These are phyloP conservation scores for Parasteatoda tepidariorum DNA, from an alignment of 1,140 invertebrate species.

Conservation along the genomic window DNA sequence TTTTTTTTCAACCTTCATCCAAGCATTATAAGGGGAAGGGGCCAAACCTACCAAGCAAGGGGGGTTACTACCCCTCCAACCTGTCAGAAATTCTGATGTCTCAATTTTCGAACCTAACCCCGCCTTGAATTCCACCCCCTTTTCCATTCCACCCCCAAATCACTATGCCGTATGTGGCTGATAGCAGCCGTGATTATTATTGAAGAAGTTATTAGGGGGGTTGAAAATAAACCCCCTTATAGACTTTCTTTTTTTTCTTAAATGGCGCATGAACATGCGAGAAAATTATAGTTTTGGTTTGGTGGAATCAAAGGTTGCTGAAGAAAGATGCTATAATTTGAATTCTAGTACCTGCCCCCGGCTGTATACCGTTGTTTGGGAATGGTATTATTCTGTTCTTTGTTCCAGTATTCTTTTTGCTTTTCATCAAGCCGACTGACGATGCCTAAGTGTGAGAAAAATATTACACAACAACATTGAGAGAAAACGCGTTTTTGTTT, in stretches of 20 bases:
- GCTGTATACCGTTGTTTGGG: not conserved
- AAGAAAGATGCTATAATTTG: not conserved
- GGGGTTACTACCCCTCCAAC: constrained; percentile 10
- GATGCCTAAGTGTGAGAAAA: not conserved
- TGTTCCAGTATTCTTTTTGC: not conserved
- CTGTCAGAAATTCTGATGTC: constrained; percentile 48
- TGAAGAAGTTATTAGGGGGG: not conserved
- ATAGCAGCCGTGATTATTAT: not conserved
- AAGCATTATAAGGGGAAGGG: not conserved
- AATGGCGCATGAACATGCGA: constrained; percentile 12
- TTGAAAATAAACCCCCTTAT: not conserved
- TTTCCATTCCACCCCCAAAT: not conserved
- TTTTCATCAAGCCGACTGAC: not conserved
- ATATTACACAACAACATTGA: not conserved
- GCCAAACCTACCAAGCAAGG: not conserved
- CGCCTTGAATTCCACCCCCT: not conserved
- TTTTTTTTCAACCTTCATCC: not conserved
- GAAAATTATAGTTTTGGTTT: constrained; percentile 32
- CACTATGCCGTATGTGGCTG: not conserved
- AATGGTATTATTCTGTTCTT: not conserved
- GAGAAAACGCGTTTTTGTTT: too few relatives aligned
- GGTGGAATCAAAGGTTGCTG: not conserved
- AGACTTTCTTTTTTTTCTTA: not conserved
- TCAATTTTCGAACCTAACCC: constrained; percentile 12
- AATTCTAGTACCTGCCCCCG: not conserved